Evolutionary conservation across 1,140 invertebrate species (phyloP).

Genomic region (Eumaeus atala): DNA sequence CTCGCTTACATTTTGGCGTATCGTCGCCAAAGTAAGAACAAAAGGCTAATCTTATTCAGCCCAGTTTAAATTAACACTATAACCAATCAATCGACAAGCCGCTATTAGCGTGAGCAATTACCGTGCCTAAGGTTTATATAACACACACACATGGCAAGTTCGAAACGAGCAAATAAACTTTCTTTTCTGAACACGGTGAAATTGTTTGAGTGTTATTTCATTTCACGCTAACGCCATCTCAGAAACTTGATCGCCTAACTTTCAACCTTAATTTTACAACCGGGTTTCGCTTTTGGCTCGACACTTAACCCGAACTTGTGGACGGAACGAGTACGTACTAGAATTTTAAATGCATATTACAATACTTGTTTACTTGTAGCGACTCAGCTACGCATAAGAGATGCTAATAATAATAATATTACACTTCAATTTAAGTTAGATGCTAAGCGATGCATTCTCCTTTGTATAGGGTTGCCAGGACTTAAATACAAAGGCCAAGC

Average conservation of each 20-base stretch:
- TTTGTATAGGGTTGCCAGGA: background rate
- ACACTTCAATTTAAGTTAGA: slow-evolving; percentile 23
- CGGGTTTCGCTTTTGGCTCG: background rate
- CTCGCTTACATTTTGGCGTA: too few species aligned
- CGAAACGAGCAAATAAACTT: slow-evolving; percentile 1
- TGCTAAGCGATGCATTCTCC: background rate
- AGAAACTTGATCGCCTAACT: slow-evolving; percentile 4
- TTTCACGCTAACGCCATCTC: background rate
- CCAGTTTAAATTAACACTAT: too few species aligned
- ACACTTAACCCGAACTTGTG: background rate
- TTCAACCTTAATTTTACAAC: slow-evolving; percentile 5
- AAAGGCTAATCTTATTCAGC: too few species aligned
- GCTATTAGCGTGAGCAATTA: too few species aligned
- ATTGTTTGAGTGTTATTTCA: slow-evolving; percentile 8
- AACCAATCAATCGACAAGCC: too few species aligned
- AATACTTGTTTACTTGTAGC: slow-evolving; percentile 5
- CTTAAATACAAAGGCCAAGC: background rate
- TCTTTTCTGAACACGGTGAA: slow-evolving; percentile 4
- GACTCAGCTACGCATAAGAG: background rate
- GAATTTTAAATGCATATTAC: slow-evolving; percentile 8
- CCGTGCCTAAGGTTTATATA: too few species aligned
- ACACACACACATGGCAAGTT: too few species aligned
- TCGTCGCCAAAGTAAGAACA: background rate
- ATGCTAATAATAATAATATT: slow-evolving; percentile 16
- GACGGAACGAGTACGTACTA: background rate